Conservation (phyloP, 2,113 vertebrate genomes). For the Aviceda subcristata region DNA sequence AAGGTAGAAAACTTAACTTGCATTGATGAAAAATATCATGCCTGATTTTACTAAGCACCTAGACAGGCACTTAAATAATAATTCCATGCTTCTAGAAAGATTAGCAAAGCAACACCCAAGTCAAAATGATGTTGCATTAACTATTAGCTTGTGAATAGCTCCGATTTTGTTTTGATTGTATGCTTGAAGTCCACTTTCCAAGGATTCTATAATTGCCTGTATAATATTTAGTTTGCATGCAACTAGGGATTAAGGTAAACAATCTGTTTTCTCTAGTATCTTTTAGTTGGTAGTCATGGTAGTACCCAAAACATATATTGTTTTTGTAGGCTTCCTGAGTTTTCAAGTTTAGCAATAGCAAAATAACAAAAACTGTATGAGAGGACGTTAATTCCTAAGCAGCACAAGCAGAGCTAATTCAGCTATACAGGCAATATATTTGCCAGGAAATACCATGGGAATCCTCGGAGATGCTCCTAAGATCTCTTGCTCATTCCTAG, state of each 20-base stretch:
- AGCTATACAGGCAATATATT: neutral
- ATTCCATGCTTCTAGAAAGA: neutral
- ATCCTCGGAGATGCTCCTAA: constrained; percentile 32
- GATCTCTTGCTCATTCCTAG: constrained; percentile 41
- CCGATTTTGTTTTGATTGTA: constrained; percentile 1
- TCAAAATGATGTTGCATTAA: constrained; percentile 16
- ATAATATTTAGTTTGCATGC: neutral
- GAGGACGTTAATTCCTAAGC: neutral
- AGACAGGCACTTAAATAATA: neutral
- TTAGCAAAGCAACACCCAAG: neutral
- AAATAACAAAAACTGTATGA: neutral
- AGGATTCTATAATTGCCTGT: neutral
- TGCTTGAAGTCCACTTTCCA: constrained; percentile 23
- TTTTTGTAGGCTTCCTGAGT: neutral
- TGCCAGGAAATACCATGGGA: constrained; percentile 13
- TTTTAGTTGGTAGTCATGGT: neutral
- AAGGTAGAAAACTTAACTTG: neutral
- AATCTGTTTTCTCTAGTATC: neutral
- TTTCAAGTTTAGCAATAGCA: neutral
- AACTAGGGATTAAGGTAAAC: constrained; percentile 10
- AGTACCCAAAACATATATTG: neutral
- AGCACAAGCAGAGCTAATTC: neutral
- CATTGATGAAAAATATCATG: neutral
- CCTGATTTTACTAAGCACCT: neutral
- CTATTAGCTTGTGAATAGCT: constrained; percentile 18